Conservation (phyloP, 2,888 invertebrate genomes). For the Amphipoea oculea region DNA sequence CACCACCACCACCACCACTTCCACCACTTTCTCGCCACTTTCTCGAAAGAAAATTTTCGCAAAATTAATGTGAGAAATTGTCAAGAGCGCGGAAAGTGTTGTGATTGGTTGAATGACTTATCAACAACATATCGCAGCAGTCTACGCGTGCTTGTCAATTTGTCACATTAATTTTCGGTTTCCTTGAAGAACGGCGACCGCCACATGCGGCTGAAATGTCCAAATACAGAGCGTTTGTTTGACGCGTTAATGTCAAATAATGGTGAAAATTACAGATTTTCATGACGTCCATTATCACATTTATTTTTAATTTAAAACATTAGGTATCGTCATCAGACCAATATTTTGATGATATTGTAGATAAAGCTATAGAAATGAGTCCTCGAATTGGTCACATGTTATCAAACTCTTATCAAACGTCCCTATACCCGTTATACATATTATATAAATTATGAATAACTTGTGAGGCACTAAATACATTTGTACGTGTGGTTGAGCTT, state of each 20-base stretch:
- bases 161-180: neutral
- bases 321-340: neutral
- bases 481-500: conserved; percentile 70
- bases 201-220: neutral
- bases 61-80: neutral
- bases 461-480: conserved; percentile 71
- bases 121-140: neutral
- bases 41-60: neutral
- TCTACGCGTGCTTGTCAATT: neutral
- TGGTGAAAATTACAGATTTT: neutral
- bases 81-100: neutral
- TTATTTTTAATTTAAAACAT: neutral
- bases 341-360: too few relatives aligned
- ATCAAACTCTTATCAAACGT: conserved; percentile 46
- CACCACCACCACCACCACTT: too few relatives aligned
- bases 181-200: neutral
- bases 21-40: too few relatives aligned
- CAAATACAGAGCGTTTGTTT: too few relatives aligned
- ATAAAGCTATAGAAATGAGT: neutral
- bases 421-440: conserved; percentile 55
- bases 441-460: conserved; percentile 44
- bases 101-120: neutral
- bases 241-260: too few relatives aligned
- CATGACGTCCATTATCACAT: neutral
- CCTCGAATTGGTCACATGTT: conserved; percentile 29